phyloP scores from a whole-genome alignment of 2,888 invertebrate species.

The Lasioglossum vierecki region DNA sequence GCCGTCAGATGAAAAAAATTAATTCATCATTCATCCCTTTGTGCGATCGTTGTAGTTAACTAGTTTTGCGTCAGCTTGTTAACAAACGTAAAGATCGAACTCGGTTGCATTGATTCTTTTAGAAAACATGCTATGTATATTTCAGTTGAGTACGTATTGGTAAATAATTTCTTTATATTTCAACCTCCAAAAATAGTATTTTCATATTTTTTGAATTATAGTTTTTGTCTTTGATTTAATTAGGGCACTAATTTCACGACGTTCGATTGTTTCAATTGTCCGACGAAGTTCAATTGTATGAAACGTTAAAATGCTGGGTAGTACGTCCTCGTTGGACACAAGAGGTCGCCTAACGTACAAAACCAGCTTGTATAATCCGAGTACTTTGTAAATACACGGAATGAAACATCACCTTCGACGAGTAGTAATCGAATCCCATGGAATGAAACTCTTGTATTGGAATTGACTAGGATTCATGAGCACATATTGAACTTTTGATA shows the following conservation, averaged over 20 bases:
- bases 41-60: neutral
- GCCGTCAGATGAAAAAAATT: neutral
- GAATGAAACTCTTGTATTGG: neutral
- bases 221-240: neutral
- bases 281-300: neutral
- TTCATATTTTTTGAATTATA: neutral
- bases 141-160: neutral
- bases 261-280: neutral
- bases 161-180: neutral
- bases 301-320: neutral
- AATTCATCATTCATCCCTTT: neutral
- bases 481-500: neutral
- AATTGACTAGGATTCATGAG: conserved; percentile 3
- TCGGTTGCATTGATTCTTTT: neutral
- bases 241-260: neutral
- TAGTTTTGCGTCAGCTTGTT: neutral
- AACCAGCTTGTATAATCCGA: neutral
- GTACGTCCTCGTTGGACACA: neutral
- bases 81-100: neutral
- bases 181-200: neutral
- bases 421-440: neutral
- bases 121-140: neutral
- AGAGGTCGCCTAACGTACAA: neutral
- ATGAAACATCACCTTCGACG: neutral
- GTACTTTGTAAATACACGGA: neutral